phyloP scores from a whole-genome alignment of 2,888 invertebrate genomes.

The Pheosia tremula region DNA sequence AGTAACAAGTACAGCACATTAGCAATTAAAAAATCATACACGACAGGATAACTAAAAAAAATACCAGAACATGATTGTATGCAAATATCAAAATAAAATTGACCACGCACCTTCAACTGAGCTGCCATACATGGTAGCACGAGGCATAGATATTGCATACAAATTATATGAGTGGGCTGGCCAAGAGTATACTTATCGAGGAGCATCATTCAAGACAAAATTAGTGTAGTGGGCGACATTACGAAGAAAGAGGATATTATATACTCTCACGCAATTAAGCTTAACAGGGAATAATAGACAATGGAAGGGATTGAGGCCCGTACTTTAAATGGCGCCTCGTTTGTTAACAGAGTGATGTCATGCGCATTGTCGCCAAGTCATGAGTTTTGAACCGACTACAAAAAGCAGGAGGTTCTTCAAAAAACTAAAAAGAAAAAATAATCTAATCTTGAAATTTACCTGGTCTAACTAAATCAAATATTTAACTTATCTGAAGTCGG shows the following conservation, averaged over 20 bases:
- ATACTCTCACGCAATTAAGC: conserved; percentile 32
- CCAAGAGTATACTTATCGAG: conserved; percentile 36
- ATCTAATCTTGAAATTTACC: too few relatives aligned
- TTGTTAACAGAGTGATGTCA: conserved; percentile 5
- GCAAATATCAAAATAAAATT: conserved; percentile 45
- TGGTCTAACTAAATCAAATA: too few relatives aligned
- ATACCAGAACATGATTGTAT: conserved; percentile 33
- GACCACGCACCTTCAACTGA: conserved; percentile 43
- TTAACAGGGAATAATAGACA: conserved; percentile 41
- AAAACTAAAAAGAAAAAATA: too few relatives aligned
- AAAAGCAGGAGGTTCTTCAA: too few relatives aligned
- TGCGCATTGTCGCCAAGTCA: conserved; percentile 8
- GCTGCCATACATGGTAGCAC: conserved; percentile 52
- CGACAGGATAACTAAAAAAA: conserved; percentile 26
- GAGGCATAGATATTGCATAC: conserved; percentile 62
- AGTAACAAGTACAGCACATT: not conserved
- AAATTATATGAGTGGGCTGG: conserved; percentile 62
- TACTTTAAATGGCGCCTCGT: conserved; percentile 3
- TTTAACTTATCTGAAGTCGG: too few relatives aligned
- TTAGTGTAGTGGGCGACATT: conserved; percentile 45
- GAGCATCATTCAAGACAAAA: conserved; percentile 33
- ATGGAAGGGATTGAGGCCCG: conserved; percentile 9
- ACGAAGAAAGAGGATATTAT: conserved; percentile 28
- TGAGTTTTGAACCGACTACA: too few relatives aligned
- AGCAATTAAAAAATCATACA: conserved; percentile 15